Evolutionary conservation across 2,888 invertebrate genomes (phyloP).

Genomic region (Rhagophthalmus giganteus): DNA sequence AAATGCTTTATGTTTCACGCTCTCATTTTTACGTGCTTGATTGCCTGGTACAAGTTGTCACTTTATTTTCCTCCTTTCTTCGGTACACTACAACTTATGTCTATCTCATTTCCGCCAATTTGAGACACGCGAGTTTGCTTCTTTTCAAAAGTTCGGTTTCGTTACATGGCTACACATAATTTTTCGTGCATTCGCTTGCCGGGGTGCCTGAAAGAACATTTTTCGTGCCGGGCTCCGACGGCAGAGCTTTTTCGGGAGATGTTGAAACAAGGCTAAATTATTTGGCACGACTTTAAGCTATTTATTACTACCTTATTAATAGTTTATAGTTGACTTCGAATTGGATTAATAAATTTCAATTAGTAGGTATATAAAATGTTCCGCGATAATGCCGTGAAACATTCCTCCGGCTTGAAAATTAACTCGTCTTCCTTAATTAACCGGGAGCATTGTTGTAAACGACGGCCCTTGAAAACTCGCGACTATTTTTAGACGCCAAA

Average conservation of each 20-base stretch:
- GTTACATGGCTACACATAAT: slow-evolving; percentile 46
- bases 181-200: slow-evolving; percentile 44
- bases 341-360: slow-evolving; percentile 26
- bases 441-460: background rate
- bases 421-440: background rate
- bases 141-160: slow-evolving; percentile 43
- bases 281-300: slow-evolving; percentile 38
- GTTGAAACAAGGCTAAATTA: slow-evolving; percentile 38
- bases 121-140: slow-evolving; percentile 47
- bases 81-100: slow-evolving; percentile 38
- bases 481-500: no score
- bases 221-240: slow-evolving; percentile 43
- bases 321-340: slow-evolving; percentile 25
- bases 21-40: slow-evolving; percentile 39
- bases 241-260: slow-evolving; percentile 33
- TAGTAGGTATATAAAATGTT: slow-evolving; percentile 3
- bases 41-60: slow-evolving; percentile 53
- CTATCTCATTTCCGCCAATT: slow-evolving; percentile 49
- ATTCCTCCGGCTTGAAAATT: slow-evolving; percentile 2
- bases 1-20: slow-evolving; percentile 49
- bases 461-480: no score
- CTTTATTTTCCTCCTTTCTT: slow-evolving; percentile 50
- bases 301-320: slow-evolving; percentile 36
- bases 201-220: slow-evolving; percentile 41
- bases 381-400: slow-evolving; percentile 8